phyloP scores from a whole-genome alignment of 2,888 invertebrate species.

The Pollenia amentaria region DNA sequence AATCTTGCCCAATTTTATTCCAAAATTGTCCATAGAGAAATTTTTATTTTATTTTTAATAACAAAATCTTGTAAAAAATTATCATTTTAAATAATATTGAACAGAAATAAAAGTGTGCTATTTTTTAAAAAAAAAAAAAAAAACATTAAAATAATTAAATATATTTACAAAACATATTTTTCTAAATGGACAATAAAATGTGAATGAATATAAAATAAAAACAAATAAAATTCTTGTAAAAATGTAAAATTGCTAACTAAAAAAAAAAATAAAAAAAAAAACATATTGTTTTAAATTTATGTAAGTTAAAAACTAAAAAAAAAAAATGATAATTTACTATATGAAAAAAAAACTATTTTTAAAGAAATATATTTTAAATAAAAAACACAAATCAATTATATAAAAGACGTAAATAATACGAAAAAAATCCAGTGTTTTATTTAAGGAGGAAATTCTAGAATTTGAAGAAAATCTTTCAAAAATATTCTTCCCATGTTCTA shows the following conservation, averaged over 20 bases:
- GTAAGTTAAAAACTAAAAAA: not conserved
- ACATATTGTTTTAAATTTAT: conserved; percentile 65
- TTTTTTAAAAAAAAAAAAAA: conserved; percentile 32
- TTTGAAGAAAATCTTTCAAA: too few species aligned
- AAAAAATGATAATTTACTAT: conserved; percentile 19
- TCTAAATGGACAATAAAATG: conserved; percentile 70
- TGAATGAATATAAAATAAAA: conserved; percentile 28
- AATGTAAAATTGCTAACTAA: conserved; percentile 40
- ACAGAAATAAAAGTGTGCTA: conserved; percentile 52
- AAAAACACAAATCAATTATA: conserved; percentile 58
- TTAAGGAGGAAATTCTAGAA: not conserved
- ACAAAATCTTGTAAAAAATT: conserved; percentile 6
- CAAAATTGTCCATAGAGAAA: conserved; percentile 23
- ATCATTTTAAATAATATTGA: conserved; percentile 32
- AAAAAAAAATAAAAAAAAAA: conserved; percentile 22
- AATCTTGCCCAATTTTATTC: conserved; percentile 19
- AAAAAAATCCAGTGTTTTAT: conserved; percentile 39
- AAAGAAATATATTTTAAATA: conserved; percentile 66
- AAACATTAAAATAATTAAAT: conserved; percentile 22
- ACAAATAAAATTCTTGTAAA: conserved; percentile 33
- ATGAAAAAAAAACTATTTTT: conserved; percentile 46
- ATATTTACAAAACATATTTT: conserved; percentile 55
- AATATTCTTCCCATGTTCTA: too few species aligned
- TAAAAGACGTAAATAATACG: conserved; percentile 66
- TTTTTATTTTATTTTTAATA: not conserved